Evolutionary conservation across 2,797 vertebrate genomes (phyloP), one percentile per base, ranked within the genome.

Genomic region (Gymnodraco acuticeps): DNA sequence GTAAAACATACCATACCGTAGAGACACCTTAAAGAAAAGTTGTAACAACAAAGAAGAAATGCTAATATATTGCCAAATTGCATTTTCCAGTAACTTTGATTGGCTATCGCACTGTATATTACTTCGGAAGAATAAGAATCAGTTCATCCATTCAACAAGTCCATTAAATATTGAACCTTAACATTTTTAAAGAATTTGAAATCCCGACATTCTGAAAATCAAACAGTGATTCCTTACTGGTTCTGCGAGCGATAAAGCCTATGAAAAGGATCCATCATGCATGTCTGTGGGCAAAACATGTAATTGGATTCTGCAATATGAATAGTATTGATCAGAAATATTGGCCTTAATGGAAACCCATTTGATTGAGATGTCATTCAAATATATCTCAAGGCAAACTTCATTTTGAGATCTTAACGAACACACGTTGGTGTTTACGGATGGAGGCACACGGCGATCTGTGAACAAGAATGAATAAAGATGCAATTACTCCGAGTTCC

Each of bases 181-280:
- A 43, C 23, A 45, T 43, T 9, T 17, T 13, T 42, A 10, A 58
- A 42, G 7, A 38, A 68, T 9, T 2, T 9, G 0, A 0, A 46
- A 20, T 45, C 45, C 6, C 23, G 55, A 62, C 42, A 0, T 17
- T 41, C 5, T 27, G 48, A 65, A 52, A 64, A 48, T 38, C 65
- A 8, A 71, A 4, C 52, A 33, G 14, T 2, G n/a, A 16, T 11
- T 67, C 60, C 48, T 54, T 58, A 47, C 51, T 43, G 61, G 55
- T 70, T 76, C 15, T 59, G 52, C 12, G 45, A 62, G 62, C 75
- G 63, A 17, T 58, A 20, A 31, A 33, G 45, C 20, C 88, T 81
- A 90, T 91, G 86, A 89, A 89, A 84, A 82, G 33, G 42, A 92
- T 92, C 86, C 58, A 87, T 92, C 90, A 88, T 31, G 50, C 54